Conservation (phyloP, 2,888 invertebrate species). For the Serripes groenlandicus region DNA sequence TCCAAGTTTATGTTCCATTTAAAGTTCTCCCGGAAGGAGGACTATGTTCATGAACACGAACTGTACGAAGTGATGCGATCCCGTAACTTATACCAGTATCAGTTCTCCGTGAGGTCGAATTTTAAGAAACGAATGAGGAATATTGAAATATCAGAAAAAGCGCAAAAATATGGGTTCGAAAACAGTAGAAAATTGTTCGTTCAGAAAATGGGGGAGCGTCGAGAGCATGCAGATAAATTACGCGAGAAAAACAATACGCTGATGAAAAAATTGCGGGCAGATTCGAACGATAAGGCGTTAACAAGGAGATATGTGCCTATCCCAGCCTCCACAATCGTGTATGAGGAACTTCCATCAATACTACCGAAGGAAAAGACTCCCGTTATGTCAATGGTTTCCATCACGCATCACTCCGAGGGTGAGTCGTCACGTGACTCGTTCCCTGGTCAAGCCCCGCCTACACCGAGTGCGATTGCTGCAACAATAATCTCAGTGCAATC, state of each 20-base stretch:
- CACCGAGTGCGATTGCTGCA: constrained; percentile 21
- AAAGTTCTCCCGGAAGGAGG: constrained; percentile 57
- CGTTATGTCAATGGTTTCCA: background rate
- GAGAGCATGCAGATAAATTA: constrained; percentile 62
- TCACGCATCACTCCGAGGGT: constrained; percentile 2
- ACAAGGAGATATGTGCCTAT: constrained; percentile 43
- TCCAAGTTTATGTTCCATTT: constrained; percentile 63
- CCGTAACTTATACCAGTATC: constrained; percentile 69
- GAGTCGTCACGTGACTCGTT: constrained; percentile 4
- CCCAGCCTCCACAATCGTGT: constrained; percentile 39
- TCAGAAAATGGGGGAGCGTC: constrained; percentile 67
- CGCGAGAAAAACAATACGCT: constrained; percentile 1
- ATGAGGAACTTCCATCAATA: constrained; percentile 44
- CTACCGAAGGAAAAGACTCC: background rate
- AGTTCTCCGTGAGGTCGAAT: constrained; percentile 70
- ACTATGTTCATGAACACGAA: constrained; percentile 70
- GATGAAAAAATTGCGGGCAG: constrained; percentile 26
- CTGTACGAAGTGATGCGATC: constrained; percentile 72
- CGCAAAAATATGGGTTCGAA: constrained; percentile 67
- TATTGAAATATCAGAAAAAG: constrained; percentile 68
- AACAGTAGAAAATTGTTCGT: constrained; percentile 71
- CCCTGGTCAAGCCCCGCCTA: constrained; percentile 13
- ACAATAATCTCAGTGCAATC: constrained; percentile 6
- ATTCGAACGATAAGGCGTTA: constrained; percentile 8
- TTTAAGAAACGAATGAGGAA: constrained; percentile 67